These are phyloP conservation scores for Cremastobaeus sp. DNA, from an alignment of 2,888 invertebrate genomes.

Conservation along the genomic window DNA sequence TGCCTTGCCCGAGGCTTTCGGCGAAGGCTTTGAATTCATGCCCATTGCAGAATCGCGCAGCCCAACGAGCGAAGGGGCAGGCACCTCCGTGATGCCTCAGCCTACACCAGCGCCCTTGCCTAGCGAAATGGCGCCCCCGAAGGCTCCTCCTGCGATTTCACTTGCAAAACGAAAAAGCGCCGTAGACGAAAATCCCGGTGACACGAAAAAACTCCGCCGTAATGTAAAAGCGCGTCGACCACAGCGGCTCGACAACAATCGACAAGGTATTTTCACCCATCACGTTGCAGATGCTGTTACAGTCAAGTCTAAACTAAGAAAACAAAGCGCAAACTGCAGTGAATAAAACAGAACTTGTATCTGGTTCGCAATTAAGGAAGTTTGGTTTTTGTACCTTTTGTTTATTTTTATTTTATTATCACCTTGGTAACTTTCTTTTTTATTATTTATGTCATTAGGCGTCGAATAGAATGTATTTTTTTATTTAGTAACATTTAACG, in stretches of 20 bases:
- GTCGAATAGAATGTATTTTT: too few species aligned
- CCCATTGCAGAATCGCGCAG: slow-evolving; percentile 77
- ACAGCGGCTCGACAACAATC: slow-evolving; percentile 66
- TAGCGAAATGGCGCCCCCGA: slow-evolving; percentile 75
- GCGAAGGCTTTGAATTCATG: slow-evolving; percentile 76
- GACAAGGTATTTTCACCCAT: slow-evolving; percentile 32
- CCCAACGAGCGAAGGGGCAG: slow-evolving; percentile 63
- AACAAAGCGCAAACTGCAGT: slow-evolving; percentile 35
- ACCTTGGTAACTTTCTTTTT: too few species aligned
- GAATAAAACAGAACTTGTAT: too few species aligned
- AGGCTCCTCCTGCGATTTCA: slow-evolving; percentile 69
- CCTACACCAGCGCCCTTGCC: slow-evolving; percentile 57
- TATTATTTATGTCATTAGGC: too few species aligned
- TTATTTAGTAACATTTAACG: too few species aligned
- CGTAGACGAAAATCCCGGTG: slow-evolving; percentile 66
- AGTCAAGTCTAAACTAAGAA: slow-evolving; percentile 8
- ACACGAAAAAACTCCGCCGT: slow-evolving; percentile 73
- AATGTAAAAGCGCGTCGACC: slow-evolving; percentile 74
- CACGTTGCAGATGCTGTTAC: slow-evolving; percentile 21
- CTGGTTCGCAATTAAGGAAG: too few species aligned
- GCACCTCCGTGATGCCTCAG: slow-evolving; percentile 62
- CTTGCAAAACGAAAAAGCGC: slow-evolving; percentile 74
- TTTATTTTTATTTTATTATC: too few species aligned
- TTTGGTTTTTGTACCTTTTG: too few species aligned
- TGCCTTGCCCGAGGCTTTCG: slow-evolving; percentile 80